These are phyloP conservation scores for Dreissena rostriformis DNA, from an alignment of 1,140 invertebrate species.

Conservation along the genomic window DNA sequence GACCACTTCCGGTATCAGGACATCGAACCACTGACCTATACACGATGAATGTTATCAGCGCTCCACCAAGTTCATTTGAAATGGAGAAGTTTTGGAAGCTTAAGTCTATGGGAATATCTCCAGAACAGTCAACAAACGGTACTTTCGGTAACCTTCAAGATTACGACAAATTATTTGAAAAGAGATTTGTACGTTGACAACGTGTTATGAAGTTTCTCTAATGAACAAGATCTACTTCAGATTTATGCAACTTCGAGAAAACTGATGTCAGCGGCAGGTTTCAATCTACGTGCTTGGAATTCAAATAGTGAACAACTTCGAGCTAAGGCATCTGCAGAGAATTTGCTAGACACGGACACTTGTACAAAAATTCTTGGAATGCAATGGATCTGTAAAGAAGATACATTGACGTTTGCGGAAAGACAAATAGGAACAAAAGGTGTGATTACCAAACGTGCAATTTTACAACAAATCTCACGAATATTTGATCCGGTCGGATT, in stretches of 20 bases:
- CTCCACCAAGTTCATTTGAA: background rate
- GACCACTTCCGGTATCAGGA: background rate
- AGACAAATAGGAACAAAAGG: background rate
- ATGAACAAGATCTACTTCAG: background rate
- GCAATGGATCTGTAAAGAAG: background rate
- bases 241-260: background rate
- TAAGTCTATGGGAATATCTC: conserved; percentile 7
- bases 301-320: background rate
- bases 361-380: conserved; percentile 2
- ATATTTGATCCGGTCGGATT: background rate
- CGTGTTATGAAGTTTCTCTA: background rate
- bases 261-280: background rate
- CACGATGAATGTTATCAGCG: conserved; percentile 4
- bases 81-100: conserved; percentile 1
- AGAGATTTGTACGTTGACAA: conserved; percentile 48
- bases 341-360: background rate
- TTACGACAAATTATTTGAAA: background rate
- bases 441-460: background rate
- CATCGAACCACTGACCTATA: background rate
- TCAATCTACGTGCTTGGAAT: conserved; percentile 20
- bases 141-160: background rate
- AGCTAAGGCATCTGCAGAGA: background rate
- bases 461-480: background rate
- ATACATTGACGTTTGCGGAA: background rate
- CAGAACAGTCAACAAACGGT: background rate